Conservation (phyloP, 2,113 vertebrate species). For the Hemiscyllium ocellatum region DNA sequence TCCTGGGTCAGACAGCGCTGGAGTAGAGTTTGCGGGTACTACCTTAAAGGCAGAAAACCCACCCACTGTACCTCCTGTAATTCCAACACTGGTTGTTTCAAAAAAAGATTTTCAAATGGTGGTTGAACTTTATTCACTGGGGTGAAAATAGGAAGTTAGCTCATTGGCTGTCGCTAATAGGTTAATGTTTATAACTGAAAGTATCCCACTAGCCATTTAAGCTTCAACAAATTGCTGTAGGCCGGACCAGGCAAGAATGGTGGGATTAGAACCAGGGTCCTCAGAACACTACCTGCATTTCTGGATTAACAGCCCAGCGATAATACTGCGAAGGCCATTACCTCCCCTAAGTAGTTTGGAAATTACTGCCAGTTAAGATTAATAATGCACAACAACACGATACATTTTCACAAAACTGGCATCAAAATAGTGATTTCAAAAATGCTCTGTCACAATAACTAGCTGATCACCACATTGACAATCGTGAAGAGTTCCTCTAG, state of each 20-base stretch:
- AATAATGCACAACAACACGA: background rate
- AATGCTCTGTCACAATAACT: background rate
- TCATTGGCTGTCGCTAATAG: background rate
- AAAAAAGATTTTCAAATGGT: background rate
- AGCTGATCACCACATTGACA: background rate
- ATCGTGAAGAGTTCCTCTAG: background rate
- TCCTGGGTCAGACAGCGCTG: too few relatives aligned
- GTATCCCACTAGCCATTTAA: too few relatives aligned
- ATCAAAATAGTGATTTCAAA: background rate
- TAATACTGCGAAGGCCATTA: background rate
- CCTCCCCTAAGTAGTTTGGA: background rate
- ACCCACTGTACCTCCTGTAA: background rate
- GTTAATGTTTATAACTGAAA: too few relatives aligned
- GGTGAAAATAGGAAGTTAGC: background rate
- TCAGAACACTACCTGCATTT: too few relatives aligned
- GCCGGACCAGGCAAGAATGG: too few relatives aligned
- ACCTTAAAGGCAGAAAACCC: too few relatives aligned
- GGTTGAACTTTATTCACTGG: background rate
- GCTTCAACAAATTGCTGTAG: too few relatives aligned
- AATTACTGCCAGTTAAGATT: background rate
- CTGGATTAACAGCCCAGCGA: too few relatives aligned
- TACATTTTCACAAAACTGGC: background rate
- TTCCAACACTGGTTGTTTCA: background rate
- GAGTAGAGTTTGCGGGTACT: too few relatives aligned
- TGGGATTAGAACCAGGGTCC: too few relatives aligned